phyloP scores from a whole-genome alignment of 2,888 invertebrate species.

The Drosophila demipolita region DNA sequence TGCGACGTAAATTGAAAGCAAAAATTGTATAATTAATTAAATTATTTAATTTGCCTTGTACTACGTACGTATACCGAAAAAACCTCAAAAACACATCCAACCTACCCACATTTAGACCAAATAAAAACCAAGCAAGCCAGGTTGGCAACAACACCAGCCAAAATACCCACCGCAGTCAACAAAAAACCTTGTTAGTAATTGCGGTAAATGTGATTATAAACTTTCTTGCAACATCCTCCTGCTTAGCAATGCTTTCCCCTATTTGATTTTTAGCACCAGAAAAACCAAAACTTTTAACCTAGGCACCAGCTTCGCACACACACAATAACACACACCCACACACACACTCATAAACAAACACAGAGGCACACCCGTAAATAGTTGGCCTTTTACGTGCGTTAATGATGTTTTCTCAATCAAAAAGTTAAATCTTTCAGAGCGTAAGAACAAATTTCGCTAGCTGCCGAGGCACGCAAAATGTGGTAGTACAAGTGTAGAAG shows the following conservation, averaged over 20 bases:
- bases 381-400: conserved; percentile 80
- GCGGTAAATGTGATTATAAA: conserved; percentile 83
- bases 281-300: conserved; percentile 77
- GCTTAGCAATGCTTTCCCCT: conserved; percentile 62
- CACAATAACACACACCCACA: conserved; percentile 12
- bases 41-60: conserved; percentile 72
- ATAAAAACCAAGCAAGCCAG: neutral
- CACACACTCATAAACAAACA: conserved; percentile 2
- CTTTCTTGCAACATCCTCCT: conserved; percentile 60
- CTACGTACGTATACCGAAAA: conserved; percentile 17
- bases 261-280: conserved; percentile 76
- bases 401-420: conserved; percentile 83
- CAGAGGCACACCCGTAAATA: conserved; percentile 60
- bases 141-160: conserved; percentile 41
- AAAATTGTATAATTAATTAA: conserved; percentile 74
- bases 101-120: neutral
- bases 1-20: conserved; percentile 47
- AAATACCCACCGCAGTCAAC: conserved; percentile 53
- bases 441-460: conserved; percentile 65
- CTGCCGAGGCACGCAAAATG: conserved; percentile 69
- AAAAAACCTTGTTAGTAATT: conserved; percentile 80
- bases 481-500: conserved; percentile 27
- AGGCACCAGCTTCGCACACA: conserved; percentile 42
- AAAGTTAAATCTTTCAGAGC: conserved; percentile 79
- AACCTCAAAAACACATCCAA: conserved; percentile 26